Percentiles rank a stretch among this genome's conserved stretches.
These are phyloP conservation scores for Drosophila melanosoma DNA, from an alignment of 2,888 invertebrate species.

Conservation along the genomic window DNA sequence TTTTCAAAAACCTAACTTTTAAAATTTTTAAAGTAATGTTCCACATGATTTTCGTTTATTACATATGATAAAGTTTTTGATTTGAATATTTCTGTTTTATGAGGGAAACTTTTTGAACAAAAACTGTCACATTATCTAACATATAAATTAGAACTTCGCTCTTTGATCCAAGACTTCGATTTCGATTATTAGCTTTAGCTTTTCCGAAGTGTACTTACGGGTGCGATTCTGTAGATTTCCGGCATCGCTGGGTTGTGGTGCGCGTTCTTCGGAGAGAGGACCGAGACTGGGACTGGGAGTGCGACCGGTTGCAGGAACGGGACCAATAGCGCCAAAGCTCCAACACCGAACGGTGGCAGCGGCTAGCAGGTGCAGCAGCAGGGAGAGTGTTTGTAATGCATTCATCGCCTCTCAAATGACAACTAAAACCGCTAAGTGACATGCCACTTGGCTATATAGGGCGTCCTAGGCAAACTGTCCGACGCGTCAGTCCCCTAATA, in stretches of 20 bases:
- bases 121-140: neutral
- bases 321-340: constrained; percentile 56
- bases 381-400: constrained; percentile 39
- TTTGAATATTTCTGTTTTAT: neutral
- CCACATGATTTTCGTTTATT: too few relatives aligned
- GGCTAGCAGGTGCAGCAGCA: constrained; percentile 43
- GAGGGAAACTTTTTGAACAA: neutral
- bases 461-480: constrained; percentile 30
- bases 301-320: neutral
- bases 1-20: neutral
- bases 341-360: constrained; percentile 33
- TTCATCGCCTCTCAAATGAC: constrained; percentile 53
- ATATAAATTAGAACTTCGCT: neutral
- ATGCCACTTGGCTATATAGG: constrained; percentile 64
- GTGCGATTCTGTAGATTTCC: constrained; percentile 57
- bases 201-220: constrained; percentile 39
- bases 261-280: constrained; percentile 23
- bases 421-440: constrained; percentile 53
- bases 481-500: constrained; percentile 28
- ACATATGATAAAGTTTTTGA: too few relatives aligned
- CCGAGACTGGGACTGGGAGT: neutral
- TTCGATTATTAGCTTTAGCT: neutral
- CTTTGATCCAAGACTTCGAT: neutral
- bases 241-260: constrained; percentile 57
- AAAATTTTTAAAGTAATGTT: neutral